Conservation (phyloP, 2,797 vertebrate genomes). For the Coendou prehensilis region DNA sequence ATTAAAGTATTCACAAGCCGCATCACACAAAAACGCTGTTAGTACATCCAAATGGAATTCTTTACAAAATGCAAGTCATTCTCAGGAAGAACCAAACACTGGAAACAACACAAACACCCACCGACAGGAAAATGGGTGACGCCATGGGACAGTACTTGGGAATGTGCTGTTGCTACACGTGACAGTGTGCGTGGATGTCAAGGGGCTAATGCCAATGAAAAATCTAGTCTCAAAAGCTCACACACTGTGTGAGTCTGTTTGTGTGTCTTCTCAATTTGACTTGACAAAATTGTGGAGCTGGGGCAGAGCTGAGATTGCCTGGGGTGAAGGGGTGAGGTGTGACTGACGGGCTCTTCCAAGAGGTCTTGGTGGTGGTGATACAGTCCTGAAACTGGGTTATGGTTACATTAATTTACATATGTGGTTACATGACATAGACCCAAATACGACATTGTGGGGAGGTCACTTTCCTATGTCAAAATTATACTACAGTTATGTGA, state of each 20-base stretch:
- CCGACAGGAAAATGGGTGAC: not conserved
- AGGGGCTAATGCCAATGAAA: not conserved
- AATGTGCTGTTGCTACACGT: not conserved
- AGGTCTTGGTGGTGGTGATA: not conserved
- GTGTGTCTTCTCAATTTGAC: not conserved
- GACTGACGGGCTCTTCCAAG: not conserved
- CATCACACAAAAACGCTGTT: not conserved
- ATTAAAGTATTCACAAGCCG: not conserved
- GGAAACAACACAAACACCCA: not conserved
- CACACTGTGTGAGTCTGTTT: not conserved
- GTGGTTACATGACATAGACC: not conserved
- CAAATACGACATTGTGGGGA: not conserved
- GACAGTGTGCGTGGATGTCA: not conserved
- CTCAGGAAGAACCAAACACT: not conserved
- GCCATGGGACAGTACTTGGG: not conserved
- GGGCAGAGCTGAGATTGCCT: not conserved
- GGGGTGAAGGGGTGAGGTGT: not conserved
- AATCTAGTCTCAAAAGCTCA: not conserved
- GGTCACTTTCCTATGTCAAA: not conserved
- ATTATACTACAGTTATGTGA: not conserved
- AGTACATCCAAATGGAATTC: not conserved
- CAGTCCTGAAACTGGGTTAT: not conserved
- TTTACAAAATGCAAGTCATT: not conserved
- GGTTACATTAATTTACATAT: not conserved
- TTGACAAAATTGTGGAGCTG: not conserved